Evolutionary conservation across 2,888 invertebrate genomes (phyloP).

Genomic region (Adineta ricciae): DNA sequence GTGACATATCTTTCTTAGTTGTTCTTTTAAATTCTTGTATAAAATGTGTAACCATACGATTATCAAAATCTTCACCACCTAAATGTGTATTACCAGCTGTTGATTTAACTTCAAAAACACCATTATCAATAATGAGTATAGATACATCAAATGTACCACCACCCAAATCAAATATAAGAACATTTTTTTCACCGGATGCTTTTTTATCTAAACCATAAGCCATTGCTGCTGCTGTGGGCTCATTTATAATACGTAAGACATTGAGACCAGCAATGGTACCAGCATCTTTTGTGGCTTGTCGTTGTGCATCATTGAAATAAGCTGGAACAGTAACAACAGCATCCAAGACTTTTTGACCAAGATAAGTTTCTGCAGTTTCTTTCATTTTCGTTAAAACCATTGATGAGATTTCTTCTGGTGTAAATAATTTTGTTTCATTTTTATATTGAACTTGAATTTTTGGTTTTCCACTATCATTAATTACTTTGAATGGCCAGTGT

Average conservation of each 20-base stretch:
- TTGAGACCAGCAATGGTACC: no score
- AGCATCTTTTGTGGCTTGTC: no score
- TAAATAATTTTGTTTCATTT: constrained; percentile 64
- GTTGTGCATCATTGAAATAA: no score
- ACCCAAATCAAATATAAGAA: no score
- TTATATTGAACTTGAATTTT: constrained; percentile 56
- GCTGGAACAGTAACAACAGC: constrained; percentile 55
- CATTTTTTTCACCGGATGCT: no score
- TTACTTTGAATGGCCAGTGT: constrained; percentile 48
- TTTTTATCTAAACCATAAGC: no score
- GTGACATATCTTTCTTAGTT: no score
- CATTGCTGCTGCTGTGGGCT: no score
- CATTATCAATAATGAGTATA: no score
- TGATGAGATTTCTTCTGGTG: constrained; percentile 96
- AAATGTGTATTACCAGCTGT: constrained; percentile 97
- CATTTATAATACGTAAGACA: no score
- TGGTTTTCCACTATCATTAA: constrained; percentile 47
- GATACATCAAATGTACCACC: no score
- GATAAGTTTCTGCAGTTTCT: constrained; percentile 36
- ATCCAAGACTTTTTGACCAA: constrained; percentile 54
- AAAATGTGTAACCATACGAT: constrained; percentile 70
- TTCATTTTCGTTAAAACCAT: constrained; percentile 98
- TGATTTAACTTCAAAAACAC: constrained; percentile 59
- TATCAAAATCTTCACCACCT: constrained; percentile 98
- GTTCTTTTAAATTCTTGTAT: no score